These are phyloP conservation scores for Hydropsyche tenuis DNA, from an alignment of 1,140 invertebrate species.

Conservation along the genomic window DNA sequence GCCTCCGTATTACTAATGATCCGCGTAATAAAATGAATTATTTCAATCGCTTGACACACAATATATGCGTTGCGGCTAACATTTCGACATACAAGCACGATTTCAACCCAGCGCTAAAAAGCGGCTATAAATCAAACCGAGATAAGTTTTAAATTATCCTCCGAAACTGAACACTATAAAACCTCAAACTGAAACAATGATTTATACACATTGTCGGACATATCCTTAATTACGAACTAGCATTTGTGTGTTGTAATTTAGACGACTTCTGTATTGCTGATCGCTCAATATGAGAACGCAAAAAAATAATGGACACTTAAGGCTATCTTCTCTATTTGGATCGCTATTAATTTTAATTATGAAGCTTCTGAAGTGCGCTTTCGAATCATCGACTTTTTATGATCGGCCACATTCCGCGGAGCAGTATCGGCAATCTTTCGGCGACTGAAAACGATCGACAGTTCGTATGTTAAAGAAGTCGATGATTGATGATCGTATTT, in stretches of 20 bases:
- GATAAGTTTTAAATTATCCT: background rate
- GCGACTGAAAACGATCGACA: background rate
- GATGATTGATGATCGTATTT: constrained; percentile 3
- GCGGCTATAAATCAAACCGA: background rate
- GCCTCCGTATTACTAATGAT: too few species aligned
- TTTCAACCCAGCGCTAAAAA: background rate
- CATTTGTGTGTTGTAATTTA: background rate
- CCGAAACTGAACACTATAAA: background rate
- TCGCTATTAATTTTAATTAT: constrained; percentile 22
- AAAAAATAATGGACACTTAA: background rate
- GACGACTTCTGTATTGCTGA: constrained; percentile 4
- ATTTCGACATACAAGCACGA: background rate
- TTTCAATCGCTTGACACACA: too few species aligned
- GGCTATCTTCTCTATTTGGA: background rate
- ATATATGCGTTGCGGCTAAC: too few species aligned
- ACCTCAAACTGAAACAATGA: background rate
- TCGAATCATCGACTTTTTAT: constrained; percentile 4
- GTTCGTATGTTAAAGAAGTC: constrained; percentile 6
- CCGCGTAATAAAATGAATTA: too few species aligned
- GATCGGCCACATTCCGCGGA: too few species aligned
- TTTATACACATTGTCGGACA: background rate
- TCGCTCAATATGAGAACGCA: background rate
- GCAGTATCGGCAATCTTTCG: background rate
- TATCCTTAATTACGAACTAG: background rate
- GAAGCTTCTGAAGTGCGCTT: constrained; percentile 16